A percentile compares a stretch with the other conserved stretches of the same genome.
These are phyloP conservation scores for Catocala nupta DNA, from an alignment of 2,888 invertebrate species.

Conservation along the genomic window DNA sequence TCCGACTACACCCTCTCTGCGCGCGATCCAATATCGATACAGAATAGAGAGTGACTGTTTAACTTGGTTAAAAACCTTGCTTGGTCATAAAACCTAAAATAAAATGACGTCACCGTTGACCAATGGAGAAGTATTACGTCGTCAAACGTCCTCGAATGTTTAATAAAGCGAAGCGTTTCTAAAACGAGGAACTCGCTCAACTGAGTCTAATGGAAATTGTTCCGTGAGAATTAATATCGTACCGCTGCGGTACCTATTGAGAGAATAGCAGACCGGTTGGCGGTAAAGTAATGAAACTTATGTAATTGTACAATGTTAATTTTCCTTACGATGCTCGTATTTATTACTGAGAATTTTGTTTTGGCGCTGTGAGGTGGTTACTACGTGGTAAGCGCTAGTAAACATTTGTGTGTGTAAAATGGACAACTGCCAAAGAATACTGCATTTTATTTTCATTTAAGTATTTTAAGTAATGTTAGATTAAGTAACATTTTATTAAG, in stretches of 20 bases:
- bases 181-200: background rate
- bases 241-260: background rate
- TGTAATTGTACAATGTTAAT: background rate
- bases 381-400: no score
- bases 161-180: background rate
- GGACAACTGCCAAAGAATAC: no score
- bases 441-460: no score
- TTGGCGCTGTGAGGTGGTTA: background rate
- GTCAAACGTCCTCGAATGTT: background rate
- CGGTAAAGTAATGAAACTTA: background rate
- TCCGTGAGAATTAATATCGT: slow-evolving; percentile 1
- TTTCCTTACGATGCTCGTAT: background rate
- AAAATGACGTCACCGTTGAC: no score
- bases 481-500: no score
- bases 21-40: background rate
- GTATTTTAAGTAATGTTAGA: no score
- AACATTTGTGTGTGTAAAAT: no score
- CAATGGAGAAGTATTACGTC: no score
- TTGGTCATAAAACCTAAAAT: no score
- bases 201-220: slow-evolving; percentile 5
- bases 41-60: slow-evolving; percentile 6
- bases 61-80: background rate
- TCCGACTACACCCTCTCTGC: no score
- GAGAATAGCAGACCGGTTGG: background rate
- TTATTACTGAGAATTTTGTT: background rate